Percentiles rank a stretch among this genome's conserved stretches.
phyloP scores from a whole-genome alignment of 1,140 invertebrate genomes.

The Monomorium pharaonis region DNA sequence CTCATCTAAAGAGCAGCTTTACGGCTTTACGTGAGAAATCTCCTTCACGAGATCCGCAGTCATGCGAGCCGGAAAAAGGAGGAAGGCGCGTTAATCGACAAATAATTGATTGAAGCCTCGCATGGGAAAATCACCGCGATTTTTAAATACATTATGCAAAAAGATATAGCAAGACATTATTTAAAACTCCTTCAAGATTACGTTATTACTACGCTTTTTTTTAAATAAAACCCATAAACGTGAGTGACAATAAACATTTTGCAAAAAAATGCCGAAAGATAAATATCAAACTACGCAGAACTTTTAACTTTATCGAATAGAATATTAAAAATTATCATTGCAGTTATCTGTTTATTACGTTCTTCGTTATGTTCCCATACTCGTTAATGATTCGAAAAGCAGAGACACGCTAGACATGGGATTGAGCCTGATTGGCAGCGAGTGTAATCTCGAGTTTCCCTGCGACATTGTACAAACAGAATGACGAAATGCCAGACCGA shows the following conservation, averaged over 20 bases:
- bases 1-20: slow-evolving; percentile 12
- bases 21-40: neutral
- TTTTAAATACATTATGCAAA: neutral
- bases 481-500: slow-evolving; percentile 37
- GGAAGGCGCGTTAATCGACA: slow-evolving; percentile 13
- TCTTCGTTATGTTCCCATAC: too few species aligned
- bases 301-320: neutral
- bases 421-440: slow-evolving; percentile 7
- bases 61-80: slow-evolving; percentile 24
- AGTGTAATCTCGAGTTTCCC: slow-evolving; percentile 42
- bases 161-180: neutral
- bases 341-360: neutral
- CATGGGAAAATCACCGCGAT: neutral
- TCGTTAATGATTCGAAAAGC: slow-evolving; percentile 11
- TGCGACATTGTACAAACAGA: slow-evolving; percentile 52
- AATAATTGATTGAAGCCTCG: neutral
- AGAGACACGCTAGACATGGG: neutral
- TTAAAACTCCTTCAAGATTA: neutral
- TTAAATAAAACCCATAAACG: neutral
- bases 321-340: neutral
- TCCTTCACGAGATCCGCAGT: neutral
- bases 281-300: neutral
- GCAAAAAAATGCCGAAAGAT: neutral
- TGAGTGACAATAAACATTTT: neutral
- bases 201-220: neutral